Base-by-base conservation (phyloP, 92 coral and sea anemone species). In the Desmophyllum pertusum region DNA sequence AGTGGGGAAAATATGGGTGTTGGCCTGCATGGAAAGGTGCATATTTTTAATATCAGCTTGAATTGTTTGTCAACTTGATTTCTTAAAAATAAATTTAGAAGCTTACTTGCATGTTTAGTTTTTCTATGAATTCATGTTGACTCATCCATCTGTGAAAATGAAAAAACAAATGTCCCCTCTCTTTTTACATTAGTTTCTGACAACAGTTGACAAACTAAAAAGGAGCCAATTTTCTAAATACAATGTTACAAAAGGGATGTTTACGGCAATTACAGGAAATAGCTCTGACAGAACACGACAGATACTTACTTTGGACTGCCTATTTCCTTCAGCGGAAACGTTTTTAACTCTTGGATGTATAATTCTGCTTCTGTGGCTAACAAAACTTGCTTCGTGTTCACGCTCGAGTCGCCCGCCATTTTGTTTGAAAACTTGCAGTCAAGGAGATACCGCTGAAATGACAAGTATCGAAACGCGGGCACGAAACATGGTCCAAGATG, bases 81-180 rank as follows among this genome's bases (percentile, higher is more conserved):
- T 57, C 9, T 25, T 25, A 57, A 57, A 66, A 37, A 18, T 36
- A 33, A 66, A 38, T 21, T 29, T 50, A 18, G 17, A 42, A 45
- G 23, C 70, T 70, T 86, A 95, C 98, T 94, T 96, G 98, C 98
- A 96, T 96, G 77, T 96, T 96, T 35, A 96, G 94, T 81, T 96
- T 96, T 77, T 96, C 98, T 55, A 94, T 45, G 82, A 87, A 89
- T 66, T 94, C 98, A 78, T 96, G 98, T 71, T 96, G 93, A 64
- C 86, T 83, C 86, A 88, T 85, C 98, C 98, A 96, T 84, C 98
- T 96, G 86, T 23, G 31, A 71, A 72, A 43, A 35, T 43, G 29
- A 71, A 37, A 30, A 42, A n/a, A 14, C 37, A 8, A 77, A 29
- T n/a, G n/a, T n/a, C n/a, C n/a, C n/a, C n/a, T n/a, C n/a, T n/a